Conservation (phyloP, 2,888 invertebrate genomes). For the Andrena minutula region DNA sequence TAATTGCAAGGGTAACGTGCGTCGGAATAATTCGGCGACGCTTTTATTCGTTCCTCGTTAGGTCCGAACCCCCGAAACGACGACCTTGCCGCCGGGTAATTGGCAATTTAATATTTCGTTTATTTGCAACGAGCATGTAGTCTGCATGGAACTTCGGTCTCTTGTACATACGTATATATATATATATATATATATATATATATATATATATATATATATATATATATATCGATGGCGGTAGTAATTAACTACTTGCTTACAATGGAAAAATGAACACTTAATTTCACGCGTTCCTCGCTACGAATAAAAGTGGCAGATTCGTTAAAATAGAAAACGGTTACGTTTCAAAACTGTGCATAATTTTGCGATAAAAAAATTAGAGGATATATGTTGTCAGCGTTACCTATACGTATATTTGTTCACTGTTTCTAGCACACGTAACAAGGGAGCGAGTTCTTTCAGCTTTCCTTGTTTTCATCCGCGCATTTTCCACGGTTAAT, state of each 20-base stretch:
- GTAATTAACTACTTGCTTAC: not conserved
- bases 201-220: not conserved
- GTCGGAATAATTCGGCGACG: conserved; percentile 42
- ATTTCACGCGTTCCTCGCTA: no score
- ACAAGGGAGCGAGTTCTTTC: not conserved
- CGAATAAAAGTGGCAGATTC: not conserved
- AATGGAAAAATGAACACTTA: not conserved
- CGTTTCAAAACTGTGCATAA: not conserved
- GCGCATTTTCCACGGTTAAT: conserved; percentile 16
- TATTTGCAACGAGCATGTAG: conserved; percentile 19
- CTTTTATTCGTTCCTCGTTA: conserved; percentile 18
- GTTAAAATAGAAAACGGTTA: not conserved
- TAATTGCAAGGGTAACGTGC: conserved; percentile 34
- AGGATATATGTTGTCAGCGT: not conserved
- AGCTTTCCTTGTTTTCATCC: not conserved
- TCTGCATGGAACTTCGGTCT: not conserved
- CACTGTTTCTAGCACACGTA: not conserved
- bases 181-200: not conserved
- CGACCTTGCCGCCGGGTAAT: conserved; percentile 38
- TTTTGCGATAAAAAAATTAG: not conserved
- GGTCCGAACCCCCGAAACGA: conserved; percentile 5
- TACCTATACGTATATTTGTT: not conserved
- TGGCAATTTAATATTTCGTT: conserved; percentile 48
- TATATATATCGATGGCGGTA: not conserved
- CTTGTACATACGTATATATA: not conserved